Percentiles rank a stretch among this genome's conserved stretches.
Evolutionary conservation across 2,113 vertebrate genomes (phyloP).

Genomic region (Crotalus horridus): DNA sequence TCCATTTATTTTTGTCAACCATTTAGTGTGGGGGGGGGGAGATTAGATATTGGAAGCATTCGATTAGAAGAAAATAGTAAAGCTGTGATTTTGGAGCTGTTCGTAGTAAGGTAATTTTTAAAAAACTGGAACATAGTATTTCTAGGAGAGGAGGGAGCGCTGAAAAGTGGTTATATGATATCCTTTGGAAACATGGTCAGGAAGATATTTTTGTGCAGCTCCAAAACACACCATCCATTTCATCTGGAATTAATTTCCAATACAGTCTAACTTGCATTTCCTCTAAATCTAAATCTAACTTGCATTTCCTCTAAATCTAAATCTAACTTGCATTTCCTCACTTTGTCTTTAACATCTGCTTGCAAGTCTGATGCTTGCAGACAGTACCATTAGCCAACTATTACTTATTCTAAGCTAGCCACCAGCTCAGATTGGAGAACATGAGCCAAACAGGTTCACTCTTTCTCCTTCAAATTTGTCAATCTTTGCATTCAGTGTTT

Average conservation of each 20-base stretch:
- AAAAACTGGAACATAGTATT: neutral
- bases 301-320: no score
- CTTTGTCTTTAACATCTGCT: no score
- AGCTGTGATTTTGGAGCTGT: neutral
- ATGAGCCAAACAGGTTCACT: neutral
- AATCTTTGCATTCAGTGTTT: neutral
- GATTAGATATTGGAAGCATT: neutral
- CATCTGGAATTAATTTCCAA: neutral
- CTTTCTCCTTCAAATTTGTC: neutral
- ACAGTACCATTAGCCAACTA: neutral
- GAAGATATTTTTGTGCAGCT: neutral
- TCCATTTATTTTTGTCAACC: neutral
- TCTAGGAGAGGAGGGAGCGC: neutral
- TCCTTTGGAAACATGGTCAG: neutral
- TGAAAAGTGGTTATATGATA: neutral
- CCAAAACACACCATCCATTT: neutral
- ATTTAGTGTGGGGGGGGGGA: no score
- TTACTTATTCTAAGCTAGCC: neutral
- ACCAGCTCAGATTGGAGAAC: neutral
- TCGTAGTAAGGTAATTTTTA: neutral
- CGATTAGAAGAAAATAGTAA: neutral
- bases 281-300: no score
- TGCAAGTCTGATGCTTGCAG: no score
- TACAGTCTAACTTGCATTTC: neutral
- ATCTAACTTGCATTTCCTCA: no score